Evolutionary conservation across 2,888 invertebrate species (phyloP).

Genomic region (Creontiades dilutus): DNA sequence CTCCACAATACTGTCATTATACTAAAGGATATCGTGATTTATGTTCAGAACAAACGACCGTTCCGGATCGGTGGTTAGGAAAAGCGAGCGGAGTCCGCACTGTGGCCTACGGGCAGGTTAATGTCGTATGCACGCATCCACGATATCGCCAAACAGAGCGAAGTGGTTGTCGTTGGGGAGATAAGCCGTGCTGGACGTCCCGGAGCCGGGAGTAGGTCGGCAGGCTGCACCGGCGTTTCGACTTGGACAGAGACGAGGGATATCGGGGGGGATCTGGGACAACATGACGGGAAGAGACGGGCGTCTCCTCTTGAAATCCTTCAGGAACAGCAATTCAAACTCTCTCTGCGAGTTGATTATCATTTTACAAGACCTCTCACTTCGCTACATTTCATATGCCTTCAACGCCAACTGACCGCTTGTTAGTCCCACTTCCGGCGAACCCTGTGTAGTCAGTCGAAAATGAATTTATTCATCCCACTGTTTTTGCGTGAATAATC

Average conservation of each 20-base stretch:
- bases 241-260: background rate
- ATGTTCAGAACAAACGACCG: too few relatives aligned
- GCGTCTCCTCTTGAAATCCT: background rate
- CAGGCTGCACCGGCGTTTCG: background rate
- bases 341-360: constrained; percentile 41
- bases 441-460: too few relatives aligned
- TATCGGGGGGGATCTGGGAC: constrained; percentile 34
- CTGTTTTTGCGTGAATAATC: too few relatives aligned
- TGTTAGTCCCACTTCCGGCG: too few relatives aligned
- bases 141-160: background rate
- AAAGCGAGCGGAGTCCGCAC: too few relatives aligned
- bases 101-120: too few relatives aligned
- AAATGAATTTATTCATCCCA: too few relatives aligned
- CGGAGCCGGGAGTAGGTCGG: background rate
- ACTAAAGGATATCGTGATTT: too few relatives aligned
- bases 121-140: too few relatives aligned
- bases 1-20: too few relatives aligned
- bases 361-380: constrained; percentile 58
- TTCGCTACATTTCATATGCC: background rate
- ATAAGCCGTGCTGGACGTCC: background rate
- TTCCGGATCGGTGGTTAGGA: too few relatives aligned
- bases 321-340: constrained; percentile 14
- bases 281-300: background rate
- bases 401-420: too few relatives aligned
- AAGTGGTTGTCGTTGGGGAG: background rate